Evolutionary conservation across 2,797 vertebrate species (phyloP).

Genomic region (Phyllotis vaccarum): DNA sequence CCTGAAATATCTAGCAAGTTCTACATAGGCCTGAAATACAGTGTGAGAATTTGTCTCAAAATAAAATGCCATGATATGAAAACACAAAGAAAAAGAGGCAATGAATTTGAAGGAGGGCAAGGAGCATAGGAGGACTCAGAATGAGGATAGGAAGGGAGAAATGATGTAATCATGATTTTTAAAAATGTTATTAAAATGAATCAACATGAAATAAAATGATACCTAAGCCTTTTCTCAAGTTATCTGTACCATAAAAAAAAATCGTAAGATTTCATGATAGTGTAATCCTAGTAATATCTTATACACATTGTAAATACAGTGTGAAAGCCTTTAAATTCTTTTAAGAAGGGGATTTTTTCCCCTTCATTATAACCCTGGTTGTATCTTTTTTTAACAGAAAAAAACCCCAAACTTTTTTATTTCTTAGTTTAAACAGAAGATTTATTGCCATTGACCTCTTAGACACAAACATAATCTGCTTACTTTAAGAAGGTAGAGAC

Average conservation of each 20-base stretch:
- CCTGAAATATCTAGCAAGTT: background rate
- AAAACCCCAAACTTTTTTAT: background rate
- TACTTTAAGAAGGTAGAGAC: background rate
- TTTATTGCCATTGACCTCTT: background rate
- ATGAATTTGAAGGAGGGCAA: background rate
- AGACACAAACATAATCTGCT: background rate
- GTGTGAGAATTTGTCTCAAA: background rate
- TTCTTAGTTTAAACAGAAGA: background rate
- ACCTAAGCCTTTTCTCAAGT: background rate
- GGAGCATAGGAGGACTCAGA: no score
- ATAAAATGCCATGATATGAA: background rate
- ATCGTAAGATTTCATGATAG: background rate
- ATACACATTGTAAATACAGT: background rate
- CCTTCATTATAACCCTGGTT: conserved; percentile 3
- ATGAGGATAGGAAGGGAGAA: background rate
- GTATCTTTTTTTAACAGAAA: no score
- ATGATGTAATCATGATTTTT: background rate
- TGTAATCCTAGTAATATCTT: background rate
- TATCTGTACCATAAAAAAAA: background rate
- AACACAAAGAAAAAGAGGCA: background rate
- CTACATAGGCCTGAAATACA: background rate
- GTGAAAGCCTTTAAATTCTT: background rate
- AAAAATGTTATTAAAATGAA: background rate
- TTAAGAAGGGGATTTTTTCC: background rate
- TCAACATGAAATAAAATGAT: background rate